These are phyloP conservation scores for Kuschelorhynchus macadamiae DNA, from an alignment of 2,888 invertebrate genomes.

Conservation along the genomic window DNA sequence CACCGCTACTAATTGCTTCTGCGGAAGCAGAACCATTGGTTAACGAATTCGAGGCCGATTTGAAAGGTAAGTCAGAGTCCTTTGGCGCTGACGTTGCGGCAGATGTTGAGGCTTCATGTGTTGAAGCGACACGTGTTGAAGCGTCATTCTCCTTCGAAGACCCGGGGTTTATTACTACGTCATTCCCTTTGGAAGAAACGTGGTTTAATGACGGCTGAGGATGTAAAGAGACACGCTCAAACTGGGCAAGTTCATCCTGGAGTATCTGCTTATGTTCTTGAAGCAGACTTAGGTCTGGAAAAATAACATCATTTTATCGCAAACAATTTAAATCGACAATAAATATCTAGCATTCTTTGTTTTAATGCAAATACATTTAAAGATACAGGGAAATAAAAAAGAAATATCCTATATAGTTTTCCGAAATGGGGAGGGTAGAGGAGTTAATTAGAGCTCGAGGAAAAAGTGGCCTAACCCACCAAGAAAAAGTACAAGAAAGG, in stretches of 20 bases:
- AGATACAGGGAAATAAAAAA: too few relatives aligned
- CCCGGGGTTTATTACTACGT: too few relatives aligned
- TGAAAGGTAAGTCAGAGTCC: not conserved
- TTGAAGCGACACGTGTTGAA: too few relatives aligned
- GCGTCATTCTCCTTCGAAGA: too few relatives aligned
- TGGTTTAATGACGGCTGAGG: too few relatives aligned
- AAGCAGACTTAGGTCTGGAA: slow-evolving; percentile 42
- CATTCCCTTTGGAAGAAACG: too few relatives aligned
- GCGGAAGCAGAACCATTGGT: not conserved
- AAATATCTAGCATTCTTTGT: not conserved
- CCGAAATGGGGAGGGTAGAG: too few relatives aligned
- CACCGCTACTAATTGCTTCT: not conserved
- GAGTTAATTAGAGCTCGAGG: too few relatives aligned
- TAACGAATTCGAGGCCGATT: not conserved
- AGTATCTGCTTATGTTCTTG: slow-evolving; percentile 53
- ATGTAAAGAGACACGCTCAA: slow-evolving; percentile 22
- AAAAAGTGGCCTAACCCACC: too few relatives aligned
- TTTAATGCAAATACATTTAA: too few relatives aligned
- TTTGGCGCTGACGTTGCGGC: slow-evolving; percentile 4
- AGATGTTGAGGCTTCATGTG: not conserved
- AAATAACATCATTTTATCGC: not conserved
- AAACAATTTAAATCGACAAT: not conserved
- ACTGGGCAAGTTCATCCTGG: slow-evolving; percentile 49
- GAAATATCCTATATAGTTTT: too few relatives aligned
- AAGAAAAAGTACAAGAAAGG: too few relatives aligned